Conservation (phyloP, 1,140 invertebrate species). For the Rhizoglyphus robini region DNA sequence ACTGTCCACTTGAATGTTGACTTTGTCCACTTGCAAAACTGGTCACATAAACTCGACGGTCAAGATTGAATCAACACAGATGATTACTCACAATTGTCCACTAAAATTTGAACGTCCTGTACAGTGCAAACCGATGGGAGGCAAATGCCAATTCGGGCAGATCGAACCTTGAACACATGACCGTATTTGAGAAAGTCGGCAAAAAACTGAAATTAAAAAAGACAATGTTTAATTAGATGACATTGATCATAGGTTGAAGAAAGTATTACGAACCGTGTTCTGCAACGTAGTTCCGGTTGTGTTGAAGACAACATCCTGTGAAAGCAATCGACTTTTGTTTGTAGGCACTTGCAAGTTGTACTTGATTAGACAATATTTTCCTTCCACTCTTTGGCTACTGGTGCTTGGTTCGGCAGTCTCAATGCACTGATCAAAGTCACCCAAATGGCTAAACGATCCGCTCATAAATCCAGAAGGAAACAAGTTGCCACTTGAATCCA, state of each 20-base stretch:
- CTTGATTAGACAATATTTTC: constrained; percentile 19
- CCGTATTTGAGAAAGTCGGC: constrained; percentile 6
- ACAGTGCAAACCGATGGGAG: constrained; percentile 15
- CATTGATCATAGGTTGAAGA: neutral
- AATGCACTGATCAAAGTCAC: constrained; percentile 26
- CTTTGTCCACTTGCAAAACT: neutral
- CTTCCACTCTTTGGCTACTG: neutral
- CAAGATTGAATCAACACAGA: too few relatives aligned
- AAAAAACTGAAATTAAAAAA: constrained; percentile 8
- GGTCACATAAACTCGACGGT: too few relatives aligned
- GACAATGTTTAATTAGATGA: neutral
- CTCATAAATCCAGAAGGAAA: constrained; percentile 21
- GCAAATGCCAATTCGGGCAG: constrained; percentile 18
- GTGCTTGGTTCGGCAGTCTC: neutral
- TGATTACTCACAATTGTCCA: constrained; percentile 18
- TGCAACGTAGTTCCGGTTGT: constrained; percentile 10
- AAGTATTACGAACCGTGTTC: constrained; percentile 7
- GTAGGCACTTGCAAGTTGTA: constrained; percentile 3
- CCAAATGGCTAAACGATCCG: constrained; percentile 25
- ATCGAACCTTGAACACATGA: constrained; percentile 17
- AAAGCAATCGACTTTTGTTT: neutral
- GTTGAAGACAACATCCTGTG: constrained; percentile 14
- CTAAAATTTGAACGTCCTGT: constrained; percentile 17
- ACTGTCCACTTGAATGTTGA: neutral
- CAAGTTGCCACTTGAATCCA: constrained; percentile 23